Conservation (phyloP, 2,888 invertebrate species). For the Brenthis daphne region DNA sequence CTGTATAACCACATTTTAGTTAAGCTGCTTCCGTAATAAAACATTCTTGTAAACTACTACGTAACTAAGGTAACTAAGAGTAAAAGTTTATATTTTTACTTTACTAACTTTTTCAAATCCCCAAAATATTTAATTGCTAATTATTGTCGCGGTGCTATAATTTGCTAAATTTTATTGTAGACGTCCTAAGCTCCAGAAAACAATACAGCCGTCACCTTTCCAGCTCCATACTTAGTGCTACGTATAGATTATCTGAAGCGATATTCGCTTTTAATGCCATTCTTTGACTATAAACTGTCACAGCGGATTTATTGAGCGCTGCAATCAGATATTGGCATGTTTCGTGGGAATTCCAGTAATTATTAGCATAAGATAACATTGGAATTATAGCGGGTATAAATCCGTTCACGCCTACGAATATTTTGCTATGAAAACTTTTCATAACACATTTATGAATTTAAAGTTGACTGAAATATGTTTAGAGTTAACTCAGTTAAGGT, state of each 20-base stretch:
- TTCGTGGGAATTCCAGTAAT: conserved; percentile 53
- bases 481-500: not conserved
- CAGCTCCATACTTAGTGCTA: conserved; percentile 15
- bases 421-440: conserved; percentile 24
- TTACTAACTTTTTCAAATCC: too few species aligned
- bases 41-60: too few species aligned
- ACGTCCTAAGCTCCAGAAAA: conserved; percentile 20
- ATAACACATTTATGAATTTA: conserved; percentile 3
- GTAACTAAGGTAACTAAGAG: too few species aligned
- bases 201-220: conserved; percentile 39
- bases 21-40: too few species aligned
- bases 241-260: conserved; percentile 27
- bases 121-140: too few species aligned
- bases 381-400: conserved; percentile 44
- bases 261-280: conserved; percentile 52
- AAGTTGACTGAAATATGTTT: not conserved
- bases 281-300: conserved; percentile 49
- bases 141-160: not conserved
- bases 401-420: conserved; percentile 44
- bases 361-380: conserved; percentile 47
- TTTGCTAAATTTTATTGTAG: not conserved
- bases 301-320: conserved; percentile 50
- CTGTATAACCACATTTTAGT: too few species aligned
- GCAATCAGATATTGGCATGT: conserved; percentile 54
- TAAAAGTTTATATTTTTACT: too few species aligned